A percentile compares a stretch with the other conserved stretches of the same genome.
Evolutionary conservation across 2,113 vertebrate genomes (phyloP).

Genomic region (Podocnemis expansa): DNA sequence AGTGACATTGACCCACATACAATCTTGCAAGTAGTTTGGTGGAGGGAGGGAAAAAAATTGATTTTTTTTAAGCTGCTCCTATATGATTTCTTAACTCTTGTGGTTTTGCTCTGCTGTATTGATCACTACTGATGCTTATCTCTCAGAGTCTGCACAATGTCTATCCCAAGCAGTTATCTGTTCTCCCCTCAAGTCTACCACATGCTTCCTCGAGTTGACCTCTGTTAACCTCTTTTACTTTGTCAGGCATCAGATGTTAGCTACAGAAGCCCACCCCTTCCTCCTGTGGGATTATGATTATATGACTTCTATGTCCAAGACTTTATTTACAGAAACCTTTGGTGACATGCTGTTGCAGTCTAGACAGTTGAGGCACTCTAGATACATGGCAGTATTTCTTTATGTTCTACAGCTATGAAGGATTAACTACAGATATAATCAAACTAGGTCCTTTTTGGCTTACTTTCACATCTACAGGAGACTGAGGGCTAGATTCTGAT

Average conservation of each 20-base stretch:
- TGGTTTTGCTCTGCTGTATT: conserved; percentile 63
- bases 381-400: not conserved
- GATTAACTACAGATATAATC: not conserved
- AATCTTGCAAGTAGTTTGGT: conserved; percentile 46
- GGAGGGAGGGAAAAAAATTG: not conserved
- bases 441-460: not conserved
- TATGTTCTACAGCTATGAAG: not conserved
- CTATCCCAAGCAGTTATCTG: conserved; percentile 42
- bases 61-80: conserved; percentile 32
- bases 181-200: not conserved
- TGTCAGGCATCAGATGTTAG: conserved; percentile 12
- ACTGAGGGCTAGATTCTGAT: not conserved
- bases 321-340: not conserved
- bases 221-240: conserved; percentile 35
- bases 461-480: rapidly evolving
- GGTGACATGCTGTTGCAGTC: not conserved
- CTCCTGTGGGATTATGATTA: not conserved
- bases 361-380: not conserved
- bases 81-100: conserved; percentile 59
- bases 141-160: not conserved
- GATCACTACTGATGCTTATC: conserved; percentile 59
- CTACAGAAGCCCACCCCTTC: not conserved
- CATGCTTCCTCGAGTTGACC: conserved; percentile 29
- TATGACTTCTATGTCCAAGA: not conserved
- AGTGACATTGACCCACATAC: conserved; percentile 59